These are phyloP conservation scores for Drosophila kurseongensis DNA, from an alignment of 1,140 invertebrate genomes.

Conservation along the genomic window DNA sequence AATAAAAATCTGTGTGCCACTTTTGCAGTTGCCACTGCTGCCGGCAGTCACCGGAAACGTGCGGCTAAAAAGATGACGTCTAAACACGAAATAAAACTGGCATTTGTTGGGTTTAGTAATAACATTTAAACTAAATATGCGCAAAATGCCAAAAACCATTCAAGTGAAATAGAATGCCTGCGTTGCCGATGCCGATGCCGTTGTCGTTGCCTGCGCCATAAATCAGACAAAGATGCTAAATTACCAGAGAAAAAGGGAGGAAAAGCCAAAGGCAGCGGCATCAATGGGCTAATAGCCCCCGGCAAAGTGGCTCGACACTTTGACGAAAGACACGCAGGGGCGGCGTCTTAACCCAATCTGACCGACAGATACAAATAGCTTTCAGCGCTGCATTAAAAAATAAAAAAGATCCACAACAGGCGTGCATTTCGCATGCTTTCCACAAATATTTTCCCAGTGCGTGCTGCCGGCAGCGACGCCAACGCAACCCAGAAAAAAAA, in stretches of 20 bases:
- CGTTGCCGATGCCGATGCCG: slow-evolving; percentile 2
- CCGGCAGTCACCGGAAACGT: slow-evolving; percentile 71
- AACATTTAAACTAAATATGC: slow-evolving; percentile 72
- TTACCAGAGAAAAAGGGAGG: slow-evolving; percentile 27
- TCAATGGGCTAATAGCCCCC: slow-evolving; percentile 53
- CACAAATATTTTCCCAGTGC: slow-evolving; percentile 75
- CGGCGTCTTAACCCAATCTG: slow-evolving; percentile 76
- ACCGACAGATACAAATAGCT: slow-evolving; percentile 83
- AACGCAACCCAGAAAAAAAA: slow-evolving; percentile 54
- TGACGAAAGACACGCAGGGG: slow-evolving; percentile 77
- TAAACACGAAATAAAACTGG: slow-evolving; percentile 52
- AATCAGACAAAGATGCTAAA: slow-evolving; percentile 74
- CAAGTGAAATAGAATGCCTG: slow-evolving; percentile 40
- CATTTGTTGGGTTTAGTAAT: slow-evolving; percentile 40
- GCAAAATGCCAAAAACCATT: slow-evolving; percentile 64
- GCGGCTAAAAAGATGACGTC: slow-evolving; percentile 67
- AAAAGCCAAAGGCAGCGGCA: slow-evolving; percentile 19
- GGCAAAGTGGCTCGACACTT: slow-evolving; percentile 77
- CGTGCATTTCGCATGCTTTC: slow-evolving; percentile 77
- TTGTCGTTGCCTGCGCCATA: slow-evolving; percentile 41
- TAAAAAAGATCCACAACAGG: slow-evolving; percentile 67
- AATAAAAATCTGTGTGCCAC: slow-evolving; percentile 76
- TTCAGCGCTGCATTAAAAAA: slow-evolving; percentile 78
- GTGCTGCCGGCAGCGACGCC: slow-evolving; percentile 48
- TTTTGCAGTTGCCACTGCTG: slow-evolving; percentile 58